Percentiles rank a stretch among this genome's conserved stretches.
These are phyloP conservation scores for Matsumurasca onukii DNA, from an alignment of 1,140 invertebrate genomes.

Conservation along the genomic window DNA sequence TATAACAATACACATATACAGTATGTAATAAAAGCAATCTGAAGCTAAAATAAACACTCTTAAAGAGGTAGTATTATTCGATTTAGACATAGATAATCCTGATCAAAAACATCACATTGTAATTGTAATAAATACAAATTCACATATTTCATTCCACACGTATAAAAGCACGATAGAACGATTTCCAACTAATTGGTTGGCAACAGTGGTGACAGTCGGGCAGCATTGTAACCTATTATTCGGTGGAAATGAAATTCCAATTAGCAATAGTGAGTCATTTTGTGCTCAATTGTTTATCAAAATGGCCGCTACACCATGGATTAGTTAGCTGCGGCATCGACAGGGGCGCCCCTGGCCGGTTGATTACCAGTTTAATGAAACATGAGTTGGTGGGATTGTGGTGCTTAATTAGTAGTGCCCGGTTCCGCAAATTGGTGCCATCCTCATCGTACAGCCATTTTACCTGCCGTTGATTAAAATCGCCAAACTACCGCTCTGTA, in stretches of 20 bases:
- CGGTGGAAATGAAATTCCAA: constrained; percentile 22
- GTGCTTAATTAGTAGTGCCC: constrained; percentile 8
- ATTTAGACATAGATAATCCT: too few species aligned
- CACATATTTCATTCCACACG: too few species aligned
- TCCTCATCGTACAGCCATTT: neutral
- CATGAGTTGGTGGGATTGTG: constrained; percentile 21
- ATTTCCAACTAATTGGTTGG: neutral
- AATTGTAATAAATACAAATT: too few species aligned
- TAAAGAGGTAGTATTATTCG: too few species aligned
- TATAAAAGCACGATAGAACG: too few species aligned
- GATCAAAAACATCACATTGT: too few species aligned
- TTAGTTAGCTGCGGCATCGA: neutral
- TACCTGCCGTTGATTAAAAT: constrained; percentile 19
- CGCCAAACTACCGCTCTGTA: neutral
- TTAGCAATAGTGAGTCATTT: constrained; percentile 25
- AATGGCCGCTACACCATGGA: constrained; percentile 17
- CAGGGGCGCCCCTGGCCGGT: neutral
- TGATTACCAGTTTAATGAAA: constrained; percentile 22
- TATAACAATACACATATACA: too few species aligned
- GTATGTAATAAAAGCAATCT: too few species aligned
- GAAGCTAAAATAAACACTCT: too few species aligned
- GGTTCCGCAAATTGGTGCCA: constrained; percentile 7
- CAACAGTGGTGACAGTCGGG: neutral
- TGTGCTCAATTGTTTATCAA: constrained; percentile 23
- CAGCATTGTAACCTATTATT: neutral